Conservation (phyloP, 2,888 invertebrate genomes). For the Drosophila greeni region DNA sequence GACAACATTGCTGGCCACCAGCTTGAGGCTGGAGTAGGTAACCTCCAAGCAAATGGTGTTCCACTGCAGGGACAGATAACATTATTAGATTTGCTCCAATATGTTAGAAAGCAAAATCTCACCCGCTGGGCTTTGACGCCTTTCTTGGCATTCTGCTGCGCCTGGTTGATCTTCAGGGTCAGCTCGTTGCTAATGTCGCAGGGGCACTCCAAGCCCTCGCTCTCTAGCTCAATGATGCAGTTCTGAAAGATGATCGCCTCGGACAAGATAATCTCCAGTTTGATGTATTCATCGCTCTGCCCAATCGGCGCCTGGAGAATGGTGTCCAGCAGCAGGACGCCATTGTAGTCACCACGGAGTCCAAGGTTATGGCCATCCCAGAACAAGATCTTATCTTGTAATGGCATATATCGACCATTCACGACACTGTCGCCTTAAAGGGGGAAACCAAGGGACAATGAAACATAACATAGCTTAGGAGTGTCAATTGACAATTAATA, state of each 20-base stretch:
- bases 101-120: slow-evolving; percentile 52
- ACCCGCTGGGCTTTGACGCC: slow-evolving; percentile 95
- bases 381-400: slow-evolving; percentile 90
- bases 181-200: slow-evolving; percentile 88
- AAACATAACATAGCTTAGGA: slow-evolving; percentile 6
- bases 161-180: slow-evolving; percentile 85
- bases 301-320: slow-evolving; percentile 90
- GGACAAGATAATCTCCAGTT: slow-evolving; percentile 90
- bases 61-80: slow-evolving; percentile 83
- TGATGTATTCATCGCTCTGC: slow-evolving; percentile 87
- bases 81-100: not conserved
- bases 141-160: slow-evolving; percentile 86
- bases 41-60: slow-evolving; percentile 91
- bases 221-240: slow-evolving; percentile 86
- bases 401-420: slow-evolving; percentile 86
- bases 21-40: slow-evolving; percentile 87
- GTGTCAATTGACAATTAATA: not conserved
- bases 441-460: not conserved
- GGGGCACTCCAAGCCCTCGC: slow-evolving; percentile 88
- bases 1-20: slow-evolving; percentile 88
- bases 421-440: slow-evolving; percentile 80
- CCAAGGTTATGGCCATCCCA: slow-evolving; percentile 90
- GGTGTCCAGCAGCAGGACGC: slow-evolving; percentile 92
- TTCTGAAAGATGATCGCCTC: slow-evolving; percentile 92
- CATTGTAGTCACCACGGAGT: slow-evolving; percentile 93